Conservation (phyloP, 1,140 invertebrate species). For the Leptopilina clavipes region DNA sequence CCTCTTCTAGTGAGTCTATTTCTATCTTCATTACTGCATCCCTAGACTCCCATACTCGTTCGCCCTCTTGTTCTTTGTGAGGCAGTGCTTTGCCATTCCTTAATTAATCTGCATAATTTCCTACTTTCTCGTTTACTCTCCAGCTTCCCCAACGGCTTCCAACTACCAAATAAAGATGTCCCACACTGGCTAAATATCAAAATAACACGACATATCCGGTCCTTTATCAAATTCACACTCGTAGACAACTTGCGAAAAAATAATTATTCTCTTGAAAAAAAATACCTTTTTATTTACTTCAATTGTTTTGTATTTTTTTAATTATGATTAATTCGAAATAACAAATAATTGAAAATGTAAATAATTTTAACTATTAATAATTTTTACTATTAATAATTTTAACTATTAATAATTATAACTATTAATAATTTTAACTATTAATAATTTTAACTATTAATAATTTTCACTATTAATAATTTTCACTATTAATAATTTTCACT, state of each 20-base stretch:
- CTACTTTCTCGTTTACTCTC: conserved; percentile 50
- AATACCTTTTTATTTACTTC: no score
- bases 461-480: neutral
- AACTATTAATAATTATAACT: no score
- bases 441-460: no score
- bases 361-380: no score
- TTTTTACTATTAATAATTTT: no score
- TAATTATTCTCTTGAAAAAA: no score
- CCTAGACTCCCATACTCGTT: conserved; percentile 26
- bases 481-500: no score
- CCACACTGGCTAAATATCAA: conserved; percentile 42
- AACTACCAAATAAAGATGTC: conserved; percentile 54
- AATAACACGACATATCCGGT: neutral
- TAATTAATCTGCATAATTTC: conserved; percentile 65
- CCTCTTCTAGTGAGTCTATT: conserved; percentile 12
- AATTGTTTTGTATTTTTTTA: no score
- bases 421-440: no score
- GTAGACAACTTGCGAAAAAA: neutral
- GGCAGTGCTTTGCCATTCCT: conserved; percentile 47
- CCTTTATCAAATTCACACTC: neutral
- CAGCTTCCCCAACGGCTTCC: conserved; percentile 51
- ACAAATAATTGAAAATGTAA: no score
- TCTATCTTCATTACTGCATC: conserved; percentile 33
- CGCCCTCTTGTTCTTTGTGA: neutral
- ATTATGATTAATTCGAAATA: no score